Evolutionary conservation across 2,888 invertebrate genomes (phyloP), one percentile per base, ranked within the genome.

Genomic region (Physocephala rufipes): DNA sequence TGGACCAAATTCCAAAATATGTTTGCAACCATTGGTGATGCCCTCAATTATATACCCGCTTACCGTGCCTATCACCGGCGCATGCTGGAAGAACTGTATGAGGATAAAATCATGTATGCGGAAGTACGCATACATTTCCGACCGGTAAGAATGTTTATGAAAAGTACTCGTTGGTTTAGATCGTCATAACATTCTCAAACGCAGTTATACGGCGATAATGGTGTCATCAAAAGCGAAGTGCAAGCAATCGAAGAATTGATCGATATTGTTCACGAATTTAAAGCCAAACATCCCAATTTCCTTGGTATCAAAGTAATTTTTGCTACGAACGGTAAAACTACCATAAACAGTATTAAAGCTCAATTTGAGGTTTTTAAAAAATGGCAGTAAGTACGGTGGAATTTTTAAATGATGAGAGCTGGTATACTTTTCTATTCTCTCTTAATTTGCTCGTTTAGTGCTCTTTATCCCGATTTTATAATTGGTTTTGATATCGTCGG

Each of bases 401-500:
- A 43, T 24, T 58, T 58, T 4, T 21, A 53, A 21, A 9, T n/a
- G n/a, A n/a, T n/a, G n/a, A n/a, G n/a, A n/a, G n/a, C n/a, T n/a
- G n/a, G n/a, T n/a, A n/a, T 9, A 21, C 0, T n/a, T 21, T n/a
- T n/a, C 21, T n/a, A 53, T n/a, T 21, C 19, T n/a, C 21, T 53
- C 21, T 19, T n/a, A 3, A 5, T 26, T 13, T 28, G 26, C 2
- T 58, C 28, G 16, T 28, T 15, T 12, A 80, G 79, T 63, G 30
- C 59, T n/a, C 36, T 66, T 16, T 76, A 74, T 76, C 90, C 90
- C 0, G 80, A 87, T 69, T 88, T 89, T 74, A 80, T 90, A 13
- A 87, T 87, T 16, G 91, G 90, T 5, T 89, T 90, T 75, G 91
- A 91, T 82, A 83, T 91, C 24, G 89, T 90, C 0, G 90, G 90